Conservation (phyloP, 1,140 invertebrate genomes). For the Lamellibrachia luymesi region DNA sequence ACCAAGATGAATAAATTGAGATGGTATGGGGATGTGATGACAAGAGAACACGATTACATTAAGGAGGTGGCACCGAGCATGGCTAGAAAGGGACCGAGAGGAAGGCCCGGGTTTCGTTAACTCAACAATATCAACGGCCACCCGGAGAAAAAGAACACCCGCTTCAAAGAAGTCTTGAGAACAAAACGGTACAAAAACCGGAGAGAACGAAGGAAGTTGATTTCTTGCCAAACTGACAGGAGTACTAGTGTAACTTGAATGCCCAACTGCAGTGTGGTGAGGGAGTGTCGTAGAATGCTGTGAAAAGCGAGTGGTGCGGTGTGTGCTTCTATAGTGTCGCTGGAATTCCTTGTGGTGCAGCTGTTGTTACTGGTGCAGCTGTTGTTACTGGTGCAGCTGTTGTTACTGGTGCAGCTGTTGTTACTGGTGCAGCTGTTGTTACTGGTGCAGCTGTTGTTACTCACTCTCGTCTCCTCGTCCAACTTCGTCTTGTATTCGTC, state of each 20-base stretch:
- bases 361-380: not conserved
- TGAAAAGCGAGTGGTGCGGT: not conserved
- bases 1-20: too few relatives aligned
- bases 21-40: too few relatives aligned
- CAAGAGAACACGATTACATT: too few relatives aligned
- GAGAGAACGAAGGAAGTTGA: too few relatives aligned
- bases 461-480: slow-evolving; percentile 49
- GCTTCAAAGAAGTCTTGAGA: too few relatives aligned
- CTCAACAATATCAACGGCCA: too few relatives aligned
- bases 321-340: not conserved
- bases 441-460: not conserved
- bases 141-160: too few relatives aligned
- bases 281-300: not conserved
- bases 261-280: not conserved
- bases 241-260: not conserved
- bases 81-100: too few relatives aligned
- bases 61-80: too few relatives aligned
- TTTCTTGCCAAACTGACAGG: too few relatives aligned
- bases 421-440: slow-evolving; percentile 9
- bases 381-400: not conserved
- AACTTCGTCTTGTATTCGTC: slow-evolving; percentile 53
- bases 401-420: slow-evolving; percentile 9
- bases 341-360: not conserved
- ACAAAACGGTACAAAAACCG: too few relatives aligned
- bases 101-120: too few relatives aligned